Percentiles rank a stretch among this genome's conserved stretches.
Conservation (phyloP, 2,888 invertebrate species). For the Nephrotoma guestfalica region DNA sequence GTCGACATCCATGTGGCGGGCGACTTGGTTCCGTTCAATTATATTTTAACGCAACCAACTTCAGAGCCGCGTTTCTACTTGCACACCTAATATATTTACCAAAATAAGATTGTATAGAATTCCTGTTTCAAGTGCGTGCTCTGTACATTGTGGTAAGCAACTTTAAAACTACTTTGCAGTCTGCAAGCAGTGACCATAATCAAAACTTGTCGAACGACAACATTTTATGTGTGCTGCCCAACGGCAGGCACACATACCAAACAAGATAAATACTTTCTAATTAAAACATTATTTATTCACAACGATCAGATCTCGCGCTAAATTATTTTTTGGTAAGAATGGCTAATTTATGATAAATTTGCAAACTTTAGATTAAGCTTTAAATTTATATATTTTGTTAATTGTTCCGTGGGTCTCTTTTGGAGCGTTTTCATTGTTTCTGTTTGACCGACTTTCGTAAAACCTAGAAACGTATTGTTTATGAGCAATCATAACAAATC, state of each 20-base stretch:
- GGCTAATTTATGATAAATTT: neutral
- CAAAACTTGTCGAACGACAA: too few species aligned
- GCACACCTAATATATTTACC: neutral
- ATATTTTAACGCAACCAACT: too few species aligned
- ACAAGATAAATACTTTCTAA: neutral
- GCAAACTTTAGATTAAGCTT: neutral
- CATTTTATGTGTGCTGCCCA: too few species aligned
- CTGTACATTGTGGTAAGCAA: neutral
- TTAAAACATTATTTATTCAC: neutral
- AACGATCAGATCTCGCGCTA: neutral
- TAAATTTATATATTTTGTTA: neutral
- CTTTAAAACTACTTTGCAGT: neutral
- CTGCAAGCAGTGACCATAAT: too few species aligned
- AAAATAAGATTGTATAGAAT: neutral
- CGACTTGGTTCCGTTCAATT: too few species aligned
- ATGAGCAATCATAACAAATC: neutral
- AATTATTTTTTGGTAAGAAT: neutral
- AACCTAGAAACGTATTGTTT: neutral
- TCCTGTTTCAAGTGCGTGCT: neutral
- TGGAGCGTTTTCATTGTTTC: neutral
- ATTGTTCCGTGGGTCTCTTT: neutral
- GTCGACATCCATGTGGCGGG: too few species aligned
- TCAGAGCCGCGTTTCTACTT: too few species aligned
- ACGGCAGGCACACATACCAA: neutral
- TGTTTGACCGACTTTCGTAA: neutral